Evolutionary conservation across 2,888 invertebrate species (phyloP), one percentile per base, ranked within the genome.

Genomic region (Pyrocoelia pectoralis): DNA sequence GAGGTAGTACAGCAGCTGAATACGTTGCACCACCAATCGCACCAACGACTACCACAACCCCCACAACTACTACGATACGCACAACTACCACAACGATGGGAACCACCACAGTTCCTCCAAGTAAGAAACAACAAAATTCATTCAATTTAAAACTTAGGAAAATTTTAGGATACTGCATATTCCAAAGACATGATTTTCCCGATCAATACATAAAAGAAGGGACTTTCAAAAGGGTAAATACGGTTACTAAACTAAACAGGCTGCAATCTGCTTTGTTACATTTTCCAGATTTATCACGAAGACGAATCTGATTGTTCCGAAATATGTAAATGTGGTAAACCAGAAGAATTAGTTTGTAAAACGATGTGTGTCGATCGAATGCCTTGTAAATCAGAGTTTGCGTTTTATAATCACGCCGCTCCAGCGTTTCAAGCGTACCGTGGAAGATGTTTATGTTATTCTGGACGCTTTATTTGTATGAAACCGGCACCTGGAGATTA

Each of bases 391-490:
- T 94, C 94, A 9, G 89, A 93, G 68, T 88, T 93, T 72, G 95
- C 95, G 52, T 92, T 92, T 82, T 95, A 94, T 84, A 93, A 93
- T 76, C 95, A 95, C 82, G 92, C 93, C 38, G 92, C 94, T 1
- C 94, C 95, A 5, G 92, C 94, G 56, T 95, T 94, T 83, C 94
- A 94, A 81, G 95, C 95, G 6, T 94, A 91, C 80, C 86, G 94
- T 40, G 94, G 95, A 40, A 87, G 93, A 63, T 95, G 95, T 82
- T 88, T 94, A 73, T 95, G 95, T 83, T 95, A 95, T 83, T 94
- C 94, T 15, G 94, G 95, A 29, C 89, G 92, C 68, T 95, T 95
- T 82, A 94, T 95, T 83, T 95, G 95, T 83, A 94, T 94, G 92
- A 88, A 94, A 76, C 95, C 95, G 58, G 85, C 87, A 67, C 87